Evolutionary conservation across 2,888 invertebrate species (phyloP).

Genomic region (Drosophila meridionalis): DNA sequence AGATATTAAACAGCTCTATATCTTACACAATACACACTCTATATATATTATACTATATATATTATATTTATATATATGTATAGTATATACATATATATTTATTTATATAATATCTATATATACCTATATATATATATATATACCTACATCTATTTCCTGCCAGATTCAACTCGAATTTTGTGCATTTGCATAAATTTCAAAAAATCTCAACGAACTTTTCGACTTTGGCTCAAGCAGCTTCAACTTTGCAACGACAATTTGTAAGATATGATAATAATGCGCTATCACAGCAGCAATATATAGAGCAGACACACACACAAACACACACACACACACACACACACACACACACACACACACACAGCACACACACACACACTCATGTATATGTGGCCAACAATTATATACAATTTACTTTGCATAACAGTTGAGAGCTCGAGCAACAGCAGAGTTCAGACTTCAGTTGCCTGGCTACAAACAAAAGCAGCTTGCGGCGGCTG

Average conservation of each 20-base stretch:
- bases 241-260: constrained; percentile 66
- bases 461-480: constrained; percentile 44
- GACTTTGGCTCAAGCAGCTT: not conserved
- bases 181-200: constrained; percentile 5
- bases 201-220: not conserved
- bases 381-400: constrained; percentile 59
- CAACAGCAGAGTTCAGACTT: constrained; percentile 28
- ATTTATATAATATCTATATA: not conserved
- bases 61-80: not conserved
- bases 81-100: not conserved
- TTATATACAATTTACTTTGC: constrained; percentile 79
- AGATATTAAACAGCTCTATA: no score
- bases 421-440: constrained; percentile 66
- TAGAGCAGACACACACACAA: constrained; percentile 12
- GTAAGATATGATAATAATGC: constrained; percentile 77
- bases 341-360: not conserved
- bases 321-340: constrained; percentile 1
- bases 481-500: constrained; percentile 7
- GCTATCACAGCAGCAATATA: constrained; percentile 32
- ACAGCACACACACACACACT: constrained; percentile 14
- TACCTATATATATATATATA: not conserved
- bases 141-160: not conserved
- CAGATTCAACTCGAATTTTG: not conserved
- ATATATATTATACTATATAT: no score
- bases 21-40: no score